Percentiles rank a stretch among this genome's conserved stretches.
phyloP scores from a whole-genome alignment of 2,113 vertebrate genomes.

The Alouatta palliata region DNA sequence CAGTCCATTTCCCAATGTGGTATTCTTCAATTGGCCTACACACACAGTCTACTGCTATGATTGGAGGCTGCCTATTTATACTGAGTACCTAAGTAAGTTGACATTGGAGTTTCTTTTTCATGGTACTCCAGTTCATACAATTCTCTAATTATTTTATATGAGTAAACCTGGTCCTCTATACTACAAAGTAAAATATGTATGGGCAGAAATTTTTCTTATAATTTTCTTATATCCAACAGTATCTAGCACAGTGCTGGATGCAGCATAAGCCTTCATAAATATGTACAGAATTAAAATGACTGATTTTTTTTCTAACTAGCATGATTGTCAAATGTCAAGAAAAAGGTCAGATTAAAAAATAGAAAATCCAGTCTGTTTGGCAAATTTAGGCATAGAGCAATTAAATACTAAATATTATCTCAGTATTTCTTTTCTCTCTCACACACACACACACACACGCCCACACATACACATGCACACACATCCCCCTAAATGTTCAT shows the following conservation, averaged over 20 bases:
- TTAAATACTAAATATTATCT: neutral
- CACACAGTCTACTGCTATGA: neutral
- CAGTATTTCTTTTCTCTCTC: no score
- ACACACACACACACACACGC: neutral
- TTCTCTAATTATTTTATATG: neutral
- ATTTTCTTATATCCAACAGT: neutral
- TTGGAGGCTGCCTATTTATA: neutral
- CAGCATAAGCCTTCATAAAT: constrained; percentile 20
- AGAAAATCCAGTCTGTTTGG: neutral
- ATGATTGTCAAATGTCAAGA: neutral
- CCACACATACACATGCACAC: neutral
- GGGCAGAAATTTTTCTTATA: neutral
- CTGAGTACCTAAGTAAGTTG: neutral
- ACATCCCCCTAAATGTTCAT: neutral
- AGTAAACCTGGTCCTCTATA: neutral
- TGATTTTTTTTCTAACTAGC: neutral
- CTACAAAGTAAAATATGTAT: neutral
- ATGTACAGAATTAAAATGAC: neutral
- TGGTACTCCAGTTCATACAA: neutral
- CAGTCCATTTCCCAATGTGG: neutral
- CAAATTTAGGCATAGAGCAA: neutral
- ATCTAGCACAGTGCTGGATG: neutral
- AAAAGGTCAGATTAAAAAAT: neutral
- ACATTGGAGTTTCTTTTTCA: neutral
- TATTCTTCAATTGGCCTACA: neutral